Evolutionary conservation across 2,797 vertebrate genomes (phyloP), one percentile per base, ranked within the genome.

Genomic region (Alexandromys oeconomus): DNA sequence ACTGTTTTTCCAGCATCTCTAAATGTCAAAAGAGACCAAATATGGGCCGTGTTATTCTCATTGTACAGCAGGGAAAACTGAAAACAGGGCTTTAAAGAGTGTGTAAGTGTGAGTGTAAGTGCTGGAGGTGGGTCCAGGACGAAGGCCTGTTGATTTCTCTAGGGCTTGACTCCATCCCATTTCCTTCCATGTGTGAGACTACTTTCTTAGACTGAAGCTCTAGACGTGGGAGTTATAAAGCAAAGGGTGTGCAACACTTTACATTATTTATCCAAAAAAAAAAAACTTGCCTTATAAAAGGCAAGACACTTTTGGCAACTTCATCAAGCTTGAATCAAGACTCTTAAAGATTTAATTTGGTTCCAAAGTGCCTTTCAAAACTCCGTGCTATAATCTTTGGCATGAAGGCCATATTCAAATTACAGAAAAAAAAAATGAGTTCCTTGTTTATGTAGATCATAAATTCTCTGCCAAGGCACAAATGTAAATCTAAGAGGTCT

Each of bases 351-450:
- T 94, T 96, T 96, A 94, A 97, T 97, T 95, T 95, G 73, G 73
- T 69, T 97, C 92, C 94, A 94, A 95, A 95, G n/a, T 86, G 21
- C 69, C 86, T 94, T 97, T 97, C 95, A 95, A 96, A 97, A 93
- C 90, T 82, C 46, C 27, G 88, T 94, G 80, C 74, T 84, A 92
- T 61, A 74, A 84, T 91, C 87, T 96, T 71, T 86, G 94, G 85
- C 89, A 94, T 84, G 90, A 95, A 96, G 92, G 90, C 74, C 90
- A 59, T 96, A 95, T 89, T 96, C 73, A 97, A 94, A 95, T 95
- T 69, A 76, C 48, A 92, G 37, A 69, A 92, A 97, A 51, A 97
- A 51, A 40, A 51, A 96, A 96, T 96, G 87, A 97, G 78, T 93
- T 93, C 96, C 94, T 96, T 94, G 88, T 96, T 95, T 96, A 95